Evolutionary conservation across 2,113 vertebrate genomes (phyloP).

Genomic region (Triplophysa rosa): DNA sequence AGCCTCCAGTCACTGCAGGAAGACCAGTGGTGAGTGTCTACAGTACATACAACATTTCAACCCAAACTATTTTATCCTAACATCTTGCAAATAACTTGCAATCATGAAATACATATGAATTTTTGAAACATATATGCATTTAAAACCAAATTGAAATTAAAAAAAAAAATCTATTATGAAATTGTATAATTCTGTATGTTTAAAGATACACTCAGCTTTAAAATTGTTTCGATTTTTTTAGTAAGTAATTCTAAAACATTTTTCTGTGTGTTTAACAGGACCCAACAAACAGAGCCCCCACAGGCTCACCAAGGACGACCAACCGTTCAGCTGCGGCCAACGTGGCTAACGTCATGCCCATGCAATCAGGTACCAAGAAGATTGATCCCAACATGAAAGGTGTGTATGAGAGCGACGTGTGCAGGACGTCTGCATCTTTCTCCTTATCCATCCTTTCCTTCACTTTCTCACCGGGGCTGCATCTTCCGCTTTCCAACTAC

Average conservation of each 20-base stretch:
- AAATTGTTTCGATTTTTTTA: background rate
- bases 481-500: background rate
- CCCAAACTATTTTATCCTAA: too few relatives aligned
- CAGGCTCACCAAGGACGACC: slow-evolving; percentile 84
- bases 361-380: slow-evolving; percentile 85
- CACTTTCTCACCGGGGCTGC: background rate
- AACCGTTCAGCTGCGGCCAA: slow-evolving; percentile 84
- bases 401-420: slow-evolving; percentile 54
- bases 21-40: slow-evolving; percentile 87
- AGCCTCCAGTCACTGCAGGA: slow-evolving; percentile 88
- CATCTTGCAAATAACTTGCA: too few relatives aligned
- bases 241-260: background rate
- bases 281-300: slow-evolving; percentile 81
- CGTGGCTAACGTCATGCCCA: slow-evolving; percentile 84
- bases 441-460: background rate
- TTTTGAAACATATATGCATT: too few relatives aligned
- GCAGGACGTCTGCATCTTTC: slow-evolving; percentile 27
- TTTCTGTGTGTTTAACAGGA: slow-evolving; percentile 67
- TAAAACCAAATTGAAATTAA: too few relatives aligned
- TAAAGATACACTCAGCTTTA: too few relatives aligned
- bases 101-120: too few relatives aligned
- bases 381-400: slow-evolving; percentile 88
- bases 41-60: background rate
- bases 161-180: too few relatives aligned
- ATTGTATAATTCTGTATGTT: too few relatives aligned